Base-by-base conservation (phyloP, 2,113 vertebrate genomes). In the Brachyhypopomus occidentalis region DNA sequence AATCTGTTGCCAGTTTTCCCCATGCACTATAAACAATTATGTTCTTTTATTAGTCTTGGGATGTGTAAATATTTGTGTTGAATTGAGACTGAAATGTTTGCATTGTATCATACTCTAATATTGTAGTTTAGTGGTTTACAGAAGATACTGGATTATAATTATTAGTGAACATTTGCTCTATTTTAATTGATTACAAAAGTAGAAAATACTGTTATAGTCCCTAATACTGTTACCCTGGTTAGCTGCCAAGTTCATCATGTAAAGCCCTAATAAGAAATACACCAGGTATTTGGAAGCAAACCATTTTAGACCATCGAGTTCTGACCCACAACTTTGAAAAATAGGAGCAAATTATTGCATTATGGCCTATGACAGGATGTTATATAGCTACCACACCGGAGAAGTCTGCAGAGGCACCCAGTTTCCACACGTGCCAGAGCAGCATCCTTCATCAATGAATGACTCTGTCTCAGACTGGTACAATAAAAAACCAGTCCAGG, bases 401-500 rank as follows among this genome's bases (percentile, higher is more conserved):
- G 9, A 67, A 16, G 45, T 27, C 27, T 67, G 2, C 52, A 58
- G 72, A 58, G 56, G 56, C 17, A 48, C 75, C 16, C 6, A 67
- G 27, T 36, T 34, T n/a, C 66, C 66, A 67, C 16, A 20, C 16
- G 6, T 36, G 16, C 64, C 41, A 78, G 62, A 20, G 34, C 45
- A 56, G 63, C 20, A 45, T 36, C 25, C 27, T n/a, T n/a, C 75
- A 45, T 48, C 19, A 34, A 9, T 77, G 45, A 77, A 27, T 66
- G 17, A 67, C n/a, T 78, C 45, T 36, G 25, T 30, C 27, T 30
- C 3, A 36, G 62, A 78, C 27, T 67, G 27, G n/a, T 19, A 8
- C 25, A 76, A 76, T 64, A 63, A 75, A 62, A 75, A 20, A 34
- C n/a, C 34, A 22, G 72, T 5, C 58, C 56, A 60, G 72, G 56